Evolutionary conservation across 2,113 vertebrate genomes (phyloP).

Genomic region (Orthonyx spaldingii): DNA sequence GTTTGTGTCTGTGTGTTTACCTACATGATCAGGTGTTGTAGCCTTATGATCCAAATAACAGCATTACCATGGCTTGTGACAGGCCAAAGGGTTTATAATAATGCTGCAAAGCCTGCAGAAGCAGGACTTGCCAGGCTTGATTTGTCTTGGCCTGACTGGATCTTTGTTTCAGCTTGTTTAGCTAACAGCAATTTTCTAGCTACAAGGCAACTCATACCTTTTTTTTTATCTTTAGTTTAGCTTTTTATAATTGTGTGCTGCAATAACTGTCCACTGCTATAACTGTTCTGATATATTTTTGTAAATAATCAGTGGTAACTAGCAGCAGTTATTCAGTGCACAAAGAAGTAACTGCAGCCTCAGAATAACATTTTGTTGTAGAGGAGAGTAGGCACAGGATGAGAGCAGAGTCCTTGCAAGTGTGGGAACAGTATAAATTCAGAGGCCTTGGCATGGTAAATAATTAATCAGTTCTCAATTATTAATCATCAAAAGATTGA

Average conservation of each 20-base stretch:
- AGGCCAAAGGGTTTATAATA: not conserved
- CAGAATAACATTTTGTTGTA: not conserved
- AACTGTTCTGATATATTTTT: not conserved
- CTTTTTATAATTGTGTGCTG: not conserved
- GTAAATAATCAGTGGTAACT: not conserved
- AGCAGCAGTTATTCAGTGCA: not conserved
- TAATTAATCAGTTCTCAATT: slow-evolving; percentile 22
- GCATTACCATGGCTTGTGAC: not conserved
- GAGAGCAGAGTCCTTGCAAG: not conserved
- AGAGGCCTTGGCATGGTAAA: not conserved
- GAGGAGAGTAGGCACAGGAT: not conserved
- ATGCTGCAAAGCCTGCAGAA: not conserved
- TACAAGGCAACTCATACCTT: not conserved
- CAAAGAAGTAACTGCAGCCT: not conserved
- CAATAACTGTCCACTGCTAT: not conserved
- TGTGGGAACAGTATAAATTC: not conserved
- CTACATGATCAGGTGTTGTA: not conserved
- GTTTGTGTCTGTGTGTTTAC: not conserved
- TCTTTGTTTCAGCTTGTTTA: not conserved
- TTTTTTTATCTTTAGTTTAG: not conserved
- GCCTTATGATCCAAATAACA: not conserved
- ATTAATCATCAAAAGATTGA: slow-evolving; percentile 22
- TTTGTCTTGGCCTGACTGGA: not conserved
- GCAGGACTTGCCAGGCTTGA: not conserved
- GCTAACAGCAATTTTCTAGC: not conserved